phyloP scores from a whole-genome alignment of 2,797 vertebrate genomes.

The Scomberomorus guttatus region DNA sequence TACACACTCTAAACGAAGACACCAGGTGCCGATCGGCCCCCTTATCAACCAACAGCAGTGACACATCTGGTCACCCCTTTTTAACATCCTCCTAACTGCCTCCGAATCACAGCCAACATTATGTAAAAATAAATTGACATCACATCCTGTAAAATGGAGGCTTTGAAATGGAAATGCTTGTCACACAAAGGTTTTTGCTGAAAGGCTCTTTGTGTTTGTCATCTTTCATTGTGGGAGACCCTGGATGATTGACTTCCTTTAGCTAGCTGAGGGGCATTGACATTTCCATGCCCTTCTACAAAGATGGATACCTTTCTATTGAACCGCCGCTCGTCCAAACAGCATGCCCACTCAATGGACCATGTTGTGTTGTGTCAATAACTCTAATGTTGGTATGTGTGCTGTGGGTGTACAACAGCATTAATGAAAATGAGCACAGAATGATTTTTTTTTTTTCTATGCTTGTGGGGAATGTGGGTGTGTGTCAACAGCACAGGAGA shows the following conservation, averaged over 20 bases:
- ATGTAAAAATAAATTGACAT: slow-evolving; percentile 72
- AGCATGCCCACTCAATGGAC: slow-evolving; percentile 59
- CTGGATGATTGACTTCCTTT: slow-evolving; percentile 75
- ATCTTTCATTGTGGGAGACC: slow-evolving; percentile 63
- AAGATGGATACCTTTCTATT: slow-evolving; percentile 72
- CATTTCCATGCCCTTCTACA: slow-evolving; percentile 73
- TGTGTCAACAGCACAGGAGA: slow-evolving; percentile 1
- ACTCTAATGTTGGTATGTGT: slow-evolving; percentile 21
- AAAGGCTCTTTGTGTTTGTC: slow-evolving; percentile 73
- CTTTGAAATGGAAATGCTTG: slow-evolving; percentile 77
- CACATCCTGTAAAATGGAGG: slow-evolving; percentile 57
- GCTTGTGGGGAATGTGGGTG: neutral
- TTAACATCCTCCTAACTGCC: slow-evolving; percentile 56
- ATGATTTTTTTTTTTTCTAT: slow-evolving; percentile 5
- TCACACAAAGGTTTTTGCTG: slow-evolving; percentile 66
- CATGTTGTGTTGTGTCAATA: slow-evolving; percentile 61
- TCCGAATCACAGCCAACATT: slow-evolving; percentile 55
- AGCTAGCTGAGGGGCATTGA: slow-evolving; percentile 68
- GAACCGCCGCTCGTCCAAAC: slow-evolving; percentile 58
- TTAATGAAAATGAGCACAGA: slow-evolving; percentile 13
- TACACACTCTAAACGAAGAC: slow-evolving; percentile 5
- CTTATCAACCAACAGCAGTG: slow-evolving; percentile 48
- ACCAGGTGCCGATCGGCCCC: slow-evolving; percentile 14
- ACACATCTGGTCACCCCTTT: slow-evolving; percentile 59
- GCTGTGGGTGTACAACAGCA: slow-evolving; percentile 2